Percentiles rank a stretch among this genome's conserved stretches.
These are phyloP conservation scores for Urocyon cinereoargenteus DNA, from an alignment of 2,797 vertebrate species.

Conservation along the genomic window DNA sequence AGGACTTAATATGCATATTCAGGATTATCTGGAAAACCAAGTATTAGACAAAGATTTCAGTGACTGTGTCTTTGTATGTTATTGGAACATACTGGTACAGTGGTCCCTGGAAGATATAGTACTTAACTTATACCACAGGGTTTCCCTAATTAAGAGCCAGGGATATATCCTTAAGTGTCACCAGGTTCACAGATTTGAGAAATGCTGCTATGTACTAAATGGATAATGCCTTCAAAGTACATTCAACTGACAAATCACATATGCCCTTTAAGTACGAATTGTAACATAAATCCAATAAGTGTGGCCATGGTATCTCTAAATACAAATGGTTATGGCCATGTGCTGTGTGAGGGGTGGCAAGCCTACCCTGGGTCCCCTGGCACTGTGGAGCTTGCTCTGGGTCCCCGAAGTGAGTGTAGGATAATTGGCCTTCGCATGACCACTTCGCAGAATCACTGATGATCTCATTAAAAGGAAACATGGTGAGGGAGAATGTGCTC, in stretches of 20 bases:
- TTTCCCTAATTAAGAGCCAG: not conserved
- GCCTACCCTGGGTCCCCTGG: not conserved
- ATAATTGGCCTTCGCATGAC: not conserved
- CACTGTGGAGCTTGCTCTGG: not conserved
- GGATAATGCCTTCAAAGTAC: not conserved
- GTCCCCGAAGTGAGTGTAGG: not conserved
- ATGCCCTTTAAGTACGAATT: not conserved
- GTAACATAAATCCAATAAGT: not conserved
- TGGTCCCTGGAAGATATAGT: not conserved
- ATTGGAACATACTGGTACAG: not conserved
- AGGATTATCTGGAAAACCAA: not conserved
- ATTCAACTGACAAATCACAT: not conserved
- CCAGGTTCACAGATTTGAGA: not conserved
- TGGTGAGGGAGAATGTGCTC: not conserved
- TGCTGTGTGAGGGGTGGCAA: not conserved
- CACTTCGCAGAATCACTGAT: not conserved
- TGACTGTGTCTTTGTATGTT: not conserved
- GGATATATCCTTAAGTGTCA: not conserved
- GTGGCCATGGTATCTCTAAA: not conserved
- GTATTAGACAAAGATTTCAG: not conserved
- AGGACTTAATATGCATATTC: not conserved
- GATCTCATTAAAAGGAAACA: not conserved
- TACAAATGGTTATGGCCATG: not conserved
- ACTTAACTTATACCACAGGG: not conserved
- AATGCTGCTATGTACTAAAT: not conserved